Percentiles rank a stretch among this genome's conserved stretches.
These are phyloP conservation scores for Thalpophila matura DNA, from an alignment of 2,888 invertebrate species.

Conservation along the genomic window DNA sequence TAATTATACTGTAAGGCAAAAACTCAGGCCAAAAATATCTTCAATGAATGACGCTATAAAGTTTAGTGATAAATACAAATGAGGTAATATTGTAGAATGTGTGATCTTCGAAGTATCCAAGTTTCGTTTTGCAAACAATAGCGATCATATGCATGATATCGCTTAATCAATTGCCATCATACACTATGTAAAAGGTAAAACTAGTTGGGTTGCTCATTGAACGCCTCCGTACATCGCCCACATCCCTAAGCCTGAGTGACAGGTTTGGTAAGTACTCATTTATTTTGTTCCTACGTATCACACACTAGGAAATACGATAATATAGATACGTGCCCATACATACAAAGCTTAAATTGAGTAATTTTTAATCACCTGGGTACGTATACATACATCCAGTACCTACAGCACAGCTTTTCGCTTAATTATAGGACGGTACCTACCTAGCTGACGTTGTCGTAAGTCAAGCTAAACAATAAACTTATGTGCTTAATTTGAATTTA, in stretches of 20 bases:
- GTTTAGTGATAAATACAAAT: conserved; percentile 18
- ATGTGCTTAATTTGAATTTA: no score
- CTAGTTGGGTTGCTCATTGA: conserved; percentile 74
- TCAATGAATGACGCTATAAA: background rate
- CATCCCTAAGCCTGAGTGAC: conserved; percentile 64
- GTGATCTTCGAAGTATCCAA: conserved; percentile 8
- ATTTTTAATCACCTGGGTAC: no score
- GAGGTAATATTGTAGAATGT: conserved; percentile 17
- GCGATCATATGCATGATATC: conserved; percentile 64
- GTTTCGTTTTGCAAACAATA: conserved; percentile 49
- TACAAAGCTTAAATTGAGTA: no score
- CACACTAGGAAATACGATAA: conserved; percentile 20
- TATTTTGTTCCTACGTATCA: conserved; percentile 53
- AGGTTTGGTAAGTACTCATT: conserved; percentile 73
- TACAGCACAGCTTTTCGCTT: no score
- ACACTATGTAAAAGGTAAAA: conserved; percentile 65
- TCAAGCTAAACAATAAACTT: no score
- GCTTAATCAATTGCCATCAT: conserved; percentile 64
- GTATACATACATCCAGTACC: no score
- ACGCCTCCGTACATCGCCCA: conserved; percentile 79
- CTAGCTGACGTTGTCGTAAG: no score
- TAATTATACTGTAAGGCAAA: background rate
- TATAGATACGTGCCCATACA: background rate
- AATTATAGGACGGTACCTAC: no score
- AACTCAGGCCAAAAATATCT: conserved; percentile 1